Percentiles rank a stretch among this genome's conserved stretches.
Evolutionary conservation across 2,797 vertebrate species (phyloP).

Genomic region (Novumbra hubbsi): DNA sequence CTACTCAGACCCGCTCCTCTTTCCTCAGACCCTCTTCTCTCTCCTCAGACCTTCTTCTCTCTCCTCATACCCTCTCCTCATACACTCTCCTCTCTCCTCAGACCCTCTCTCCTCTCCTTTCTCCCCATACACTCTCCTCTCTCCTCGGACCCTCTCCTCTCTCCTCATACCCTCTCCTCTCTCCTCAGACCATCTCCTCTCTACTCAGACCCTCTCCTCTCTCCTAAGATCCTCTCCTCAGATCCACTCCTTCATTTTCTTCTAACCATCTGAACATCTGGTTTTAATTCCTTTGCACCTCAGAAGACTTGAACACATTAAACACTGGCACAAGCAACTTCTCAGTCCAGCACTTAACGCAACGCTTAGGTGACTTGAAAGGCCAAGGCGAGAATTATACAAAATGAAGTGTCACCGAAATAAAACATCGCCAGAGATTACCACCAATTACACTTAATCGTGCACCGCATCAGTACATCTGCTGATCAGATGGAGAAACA

Average conservation of each 20-base stretch:
- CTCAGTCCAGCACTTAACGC: slow-evolving; percentile 80
- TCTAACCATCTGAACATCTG: slow-evolving; percentile 84
- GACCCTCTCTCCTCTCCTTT: no score
- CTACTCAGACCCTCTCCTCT: slow-evolving; percentile 13
- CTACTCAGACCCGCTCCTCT: background rate
- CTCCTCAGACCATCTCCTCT: background rate
- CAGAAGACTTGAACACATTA: slow-evolving; percentile 87
- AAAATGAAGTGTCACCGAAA: slow-evolving; percentile 89
- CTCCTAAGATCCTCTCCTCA: slow-evolving; percentile 53
- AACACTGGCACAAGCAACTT: slow-evolving; percentile 78
- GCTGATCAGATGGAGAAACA: slow-evolving; percentile 75
- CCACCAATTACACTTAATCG: slow-evolving; percentile 81
- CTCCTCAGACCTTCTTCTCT: no score
- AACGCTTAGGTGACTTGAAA: slow-evolving; percentile 87
- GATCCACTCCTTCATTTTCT: slow-evolving; percentile 54
- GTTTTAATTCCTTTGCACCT: slow-evolving; percentile 86
- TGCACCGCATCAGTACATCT: slow-evolving; percentile 66
- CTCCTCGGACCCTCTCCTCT: slow-evolving; percentile 19
- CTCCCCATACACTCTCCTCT: no score
- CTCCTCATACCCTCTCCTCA: no score
- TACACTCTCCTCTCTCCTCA: no score
- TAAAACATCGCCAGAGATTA: slow-evolving; percentile 79
- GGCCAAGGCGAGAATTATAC: slow-evolving; percentile 85
- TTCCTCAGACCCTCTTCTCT: slow-evolving; percentile 36
- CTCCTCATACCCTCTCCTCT: slow-evolving; percentile 40